These are phyloP conservation scores for Heterodera filipjevi DNA, from an alignment of 2,888 invertebrate species.

Conservation along the genomic window DNA sequence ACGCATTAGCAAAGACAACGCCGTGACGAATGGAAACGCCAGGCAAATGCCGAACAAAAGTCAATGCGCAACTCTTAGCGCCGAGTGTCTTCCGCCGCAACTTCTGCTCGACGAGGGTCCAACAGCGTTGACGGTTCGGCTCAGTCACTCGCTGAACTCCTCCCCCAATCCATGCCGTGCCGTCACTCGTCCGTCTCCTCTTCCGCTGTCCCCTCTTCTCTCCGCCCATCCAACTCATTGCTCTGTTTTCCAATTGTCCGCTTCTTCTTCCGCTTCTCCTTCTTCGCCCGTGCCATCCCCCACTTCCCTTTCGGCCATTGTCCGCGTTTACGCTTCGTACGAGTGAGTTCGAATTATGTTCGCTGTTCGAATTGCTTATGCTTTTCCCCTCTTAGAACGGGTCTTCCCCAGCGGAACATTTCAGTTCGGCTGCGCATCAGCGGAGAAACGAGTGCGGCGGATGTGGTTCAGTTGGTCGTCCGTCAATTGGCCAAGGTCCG, in stretches of 20 bases:
- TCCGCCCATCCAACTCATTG: neutral
- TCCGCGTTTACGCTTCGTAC: slow-evolving; percentile 91
- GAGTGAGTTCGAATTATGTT: slow-evolving; percentile 77
- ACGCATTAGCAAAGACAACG: neutral
- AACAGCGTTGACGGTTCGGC: neutral
- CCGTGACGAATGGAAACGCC: neutral
- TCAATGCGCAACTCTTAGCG: neutral
- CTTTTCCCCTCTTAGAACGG: neutral
- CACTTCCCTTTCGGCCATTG: slow-evolving; percentile 56
- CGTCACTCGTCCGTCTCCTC: neutral
- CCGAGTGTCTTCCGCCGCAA: neutral
- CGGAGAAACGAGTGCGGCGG: slow-evolving; percentile 86
- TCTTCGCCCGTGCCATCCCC: neutral
- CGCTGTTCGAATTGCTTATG: neutral
- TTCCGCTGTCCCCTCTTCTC: neutral
- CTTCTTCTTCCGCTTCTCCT: neutral
- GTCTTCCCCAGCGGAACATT: slow-evolving; percentile 78
- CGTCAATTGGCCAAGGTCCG: slow-evolving; percentile 89
- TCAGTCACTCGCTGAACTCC: slow-evolving; percentile 3
- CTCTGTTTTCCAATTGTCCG: neutral
- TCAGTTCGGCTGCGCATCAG: slow-evolving; percentile 91
- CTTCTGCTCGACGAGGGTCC: neutral
- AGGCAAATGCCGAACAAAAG: neutral
- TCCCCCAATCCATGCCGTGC: neutral
- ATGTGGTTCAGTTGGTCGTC: slow-evolving; percentile 92